Evolutionary conservation across 2,888 invertebrate genomes (phyloP), one percentile per base, ranked within the genome.

Genomic region (Autographa pulchrina): DNA sequence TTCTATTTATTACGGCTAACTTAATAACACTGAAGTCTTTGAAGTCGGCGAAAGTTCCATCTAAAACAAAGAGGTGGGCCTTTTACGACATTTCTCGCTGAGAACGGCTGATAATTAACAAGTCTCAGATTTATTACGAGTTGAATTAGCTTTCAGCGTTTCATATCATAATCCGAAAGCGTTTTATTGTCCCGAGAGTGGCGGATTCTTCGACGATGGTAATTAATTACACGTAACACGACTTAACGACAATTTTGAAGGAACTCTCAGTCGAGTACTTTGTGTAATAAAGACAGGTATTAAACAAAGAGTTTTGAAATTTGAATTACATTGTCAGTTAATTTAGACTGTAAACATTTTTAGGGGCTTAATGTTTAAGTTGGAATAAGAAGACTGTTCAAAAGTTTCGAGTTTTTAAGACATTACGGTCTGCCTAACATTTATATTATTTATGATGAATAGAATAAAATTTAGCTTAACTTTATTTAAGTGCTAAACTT

Each of bases 91-190:
- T 88, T 64, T 73, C 68, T 75, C 66, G 62, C 70, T 68, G 74
- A 87, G 83, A 85, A 88, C 85, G 87, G 83, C 86, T 88, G 86
- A 90, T 92, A 93, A 94, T 94, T 94, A 94, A 93, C 92, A 93
- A 93, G 91, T 92, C 92, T 89, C 88, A 74, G 87, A 93, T 94
- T 94, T 93, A 94, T 93, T 91, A 91, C 89, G 88, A 90, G 87
- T 91, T 88, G 89, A 92, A 94, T 93, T 91, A 93, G 92, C 94
- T 93, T 93, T 91, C 91, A 92, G 86, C 92, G 87, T 92, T 93
- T 93, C 92, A 93, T 92, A 93, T 93, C 91, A 94, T 93, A 93
- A 93, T 93, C 91, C 86, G 85, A 92, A 92, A 93, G 89, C 91
- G 91, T 93, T 94, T 93, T 92, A 93, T 91, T 92, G 91, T 92